Conservation (phyloP, 2,113 vertebrate genomes). For the Rhizomys pruinosus region DNA sequence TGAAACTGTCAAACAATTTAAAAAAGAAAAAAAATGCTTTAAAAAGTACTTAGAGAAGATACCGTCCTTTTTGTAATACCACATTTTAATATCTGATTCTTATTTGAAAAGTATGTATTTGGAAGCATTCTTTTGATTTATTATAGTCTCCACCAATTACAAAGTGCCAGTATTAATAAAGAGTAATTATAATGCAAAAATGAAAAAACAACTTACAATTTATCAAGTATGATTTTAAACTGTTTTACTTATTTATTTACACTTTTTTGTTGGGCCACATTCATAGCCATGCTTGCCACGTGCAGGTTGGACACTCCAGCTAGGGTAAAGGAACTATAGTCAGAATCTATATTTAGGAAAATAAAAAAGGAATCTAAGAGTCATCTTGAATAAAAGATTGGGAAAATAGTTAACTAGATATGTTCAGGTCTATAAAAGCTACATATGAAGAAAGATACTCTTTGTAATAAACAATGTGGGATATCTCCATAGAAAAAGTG, state of each 20-base stretch:
- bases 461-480: not conserved
- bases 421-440: not conserved
- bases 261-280: not conserved
- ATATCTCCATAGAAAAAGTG: not conserved
- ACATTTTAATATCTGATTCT: slow-evolving; percentile 57
- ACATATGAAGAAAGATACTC: not conserved
- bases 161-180: slow-evolving; percentile 59
- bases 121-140: slow-evolving; percentile 58
- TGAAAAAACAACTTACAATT: not conserved
- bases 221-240: not conserved
- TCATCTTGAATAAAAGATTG: not conserved
- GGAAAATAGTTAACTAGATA: not conserved
- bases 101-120: slow-evolving; percentile 40
- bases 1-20: not conserved
- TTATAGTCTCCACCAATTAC: not conserved
- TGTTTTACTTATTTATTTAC: not conserved
- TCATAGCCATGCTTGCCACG: not conserved
- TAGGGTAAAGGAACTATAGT: not conserved
- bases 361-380: not conserved
- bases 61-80: not conserved
- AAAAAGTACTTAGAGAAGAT: not conserved
- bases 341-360: not conserved
- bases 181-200: slow-evolving; percentile 68
- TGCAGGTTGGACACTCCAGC: not conserved
- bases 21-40: not conserved